Percentiles rank a stretch among this genome's conserved stretches.
phyloP scores from a whole-genome alignment of 2,888 invertebrate species.

The Molorchus minor region DNA sequence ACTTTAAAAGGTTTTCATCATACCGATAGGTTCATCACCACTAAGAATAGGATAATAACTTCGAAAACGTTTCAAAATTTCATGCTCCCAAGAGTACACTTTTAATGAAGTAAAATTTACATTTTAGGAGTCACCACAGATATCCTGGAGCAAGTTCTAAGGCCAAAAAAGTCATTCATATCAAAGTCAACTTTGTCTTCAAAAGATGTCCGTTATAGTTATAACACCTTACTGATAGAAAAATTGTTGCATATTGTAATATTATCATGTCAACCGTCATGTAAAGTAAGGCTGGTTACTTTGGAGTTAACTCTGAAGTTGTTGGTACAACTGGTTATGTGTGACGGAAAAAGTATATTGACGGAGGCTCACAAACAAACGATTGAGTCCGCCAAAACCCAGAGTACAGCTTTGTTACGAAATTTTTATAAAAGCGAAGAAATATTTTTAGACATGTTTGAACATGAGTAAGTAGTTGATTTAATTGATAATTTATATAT shows the following conservation, averaged over 20 bases:
- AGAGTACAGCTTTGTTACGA: slow-evolving; percentile 83
- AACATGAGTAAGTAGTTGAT: slow-evolving; percentile 78
- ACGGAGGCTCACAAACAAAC: slow-evolving; percentile 74
- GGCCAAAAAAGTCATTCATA: slow-evolving; percentile 64
- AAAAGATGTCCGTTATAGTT: slow-evolving; percentile 66
- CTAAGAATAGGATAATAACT: no score
- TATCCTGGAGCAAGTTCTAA: slow-evolving; percentile 80
- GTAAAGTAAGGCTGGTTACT: slow-evolving; percentile 90
- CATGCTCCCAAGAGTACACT: no score
- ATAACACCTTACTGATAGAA: slow-evolving; percentile 84
- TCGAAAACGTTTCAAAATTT: no score
- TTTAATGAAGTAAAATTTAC: slow-evolving; percentile 38
- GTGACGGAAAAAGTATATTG: slow-evolving; percentile 69
- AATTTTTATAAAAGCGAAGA: slow-evolving; percentile 98
- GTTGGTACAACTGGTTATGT: slow-evolving; percentile 72
- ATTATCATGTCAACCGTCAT: slow-evolving; percentile 87
- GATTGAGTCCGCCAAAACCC: slow-evolving; percentile 77
- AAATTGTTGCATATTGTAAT: slow-evolving; percentile 84
- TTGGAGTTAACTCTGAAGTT: slow-evolving; percentile 88
- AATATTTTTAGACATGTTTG: slow-evolving; percentile 98
- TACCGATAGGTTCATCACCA: no score
- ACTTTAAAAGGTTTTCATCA: no score
- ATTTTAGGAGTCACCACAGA: slow-evolving; percentile 81
- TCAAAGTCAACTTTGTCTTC: slow-evolving; percentile 49
- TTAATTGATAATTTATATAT: not conserved